These are phyloP conservation scores for Orius laevigatus DNA, from an alignment of 1,140 invertebrate species.

Conservation along the genomic window DNA sequence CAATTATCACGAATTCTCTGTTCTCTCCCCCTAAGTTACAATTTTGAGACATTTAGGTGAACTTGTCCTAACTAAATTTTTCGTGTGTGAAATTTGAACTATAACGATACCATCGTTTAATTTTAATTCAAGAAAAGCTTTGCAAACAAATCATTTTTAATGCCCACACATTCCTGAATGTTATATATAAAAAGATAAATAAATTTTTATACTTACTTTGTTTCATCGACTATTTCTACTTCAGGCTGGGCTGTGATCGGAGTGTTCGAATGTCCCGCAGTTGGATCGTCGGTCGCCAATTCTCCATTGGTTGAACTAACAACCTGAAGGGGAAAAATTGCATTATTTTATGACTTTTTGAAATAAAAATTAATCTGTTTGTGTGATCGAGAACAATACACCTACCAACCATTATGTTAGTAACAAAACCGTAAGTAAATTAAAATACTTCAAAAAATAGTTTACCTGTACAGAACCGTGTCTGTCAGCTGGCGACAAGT, in stretches of 20 bases:
- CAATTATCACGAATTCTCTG: too few relatives aligned
- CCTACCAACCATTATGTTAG: neutral
- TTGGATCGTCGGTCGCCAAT: conserved; percentile 84
- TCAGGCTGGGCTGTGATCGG: conserved; percentile 86
- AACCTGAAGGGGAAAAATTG: conserved; percentile 50
- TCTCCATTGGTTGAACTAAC: conserved; percentile 95
- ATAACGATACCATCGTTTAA: too few relatives aligned
- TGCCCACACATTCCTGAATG: too few relatives aligned
- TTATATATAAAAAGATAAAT: too few relatives aligned
- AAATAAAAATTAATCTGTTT: too few relatives aligned
- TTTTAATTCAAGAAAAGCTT: too few relatives aligned
- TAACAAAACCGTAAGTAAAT: neutral
- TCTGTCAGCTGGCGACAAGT: conserved; percentile 78
- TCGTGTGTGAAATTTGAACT: too few relatives aligned
- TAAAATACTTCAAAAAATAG: neutral
- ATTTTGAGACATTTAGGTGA: neutral
- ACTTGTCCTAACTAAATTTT: too few relatives aligned
- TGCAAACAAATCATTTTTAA: too few relatives aligned
- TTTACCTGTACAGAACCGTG: conserved; percentile 87
- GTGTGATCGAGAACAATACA: neutral
- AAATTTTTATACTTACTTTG: conserved; percentile 42
- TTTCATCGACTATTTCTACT: conserved; percentile 81
- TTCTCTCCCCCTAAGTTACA: too few relatives aligned
- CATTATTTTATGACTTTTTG: neutral
- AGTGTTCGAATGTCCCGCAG: conserved; percentile 89